A percentile compares a stretch with the other conserved stretches of the same genome.
phyloP scores from a whole-genome alignment of 2,797 vertebrate genomes.

The Acestrorhynchus altus region DNA sequence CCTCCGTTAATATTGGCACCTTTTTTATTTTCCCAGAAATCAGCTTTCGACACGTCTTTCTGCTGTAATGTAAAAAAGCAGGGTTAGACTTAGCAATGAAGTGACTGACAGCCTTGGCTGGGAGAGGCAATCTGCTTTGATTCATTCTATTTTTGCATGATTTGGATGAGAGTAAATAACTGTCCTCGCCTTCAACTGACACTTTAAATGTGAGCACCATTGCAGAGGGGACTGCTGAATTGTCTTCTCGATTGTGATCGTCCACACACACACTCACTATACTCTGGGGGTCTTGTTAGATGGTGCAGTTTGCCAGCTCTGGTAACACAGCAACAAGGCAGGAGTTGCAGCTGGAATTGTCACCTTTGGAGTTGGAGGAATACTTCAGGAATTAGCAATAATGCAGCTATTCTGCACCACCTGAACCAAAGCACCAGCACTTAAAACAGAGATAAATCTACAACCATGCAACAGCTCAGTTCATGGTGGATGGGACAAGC shows the following conservation, averaged over 20 bases:
- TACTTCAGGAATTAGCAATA: not conserved
- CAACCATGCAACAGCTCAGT: too few species aligned
- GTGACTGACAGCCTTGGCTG: too few species aligned
- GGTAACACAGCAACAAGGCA: constrained; percentile 38
- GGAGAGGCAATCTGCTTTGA: too few species aligned
- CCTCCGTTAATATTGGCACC: too few species aligned
- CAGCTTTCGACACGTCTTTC: too few species aligned
- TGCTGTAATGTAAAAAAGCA: too few species aligned
- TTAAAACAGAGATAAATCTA: too few species aligned
- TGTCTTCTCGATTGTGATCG: not conserved
- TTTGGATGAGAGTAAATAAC: not conserved
- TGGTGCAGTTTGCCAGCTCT: not conserved
- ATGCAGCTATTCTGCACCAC: not conserved
- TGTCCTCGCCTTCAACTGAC: not conserved
- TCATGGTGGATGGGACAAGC: too few species aligned
- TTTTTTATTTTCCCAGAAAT: too few species aligned
- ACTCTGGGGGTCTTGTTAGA: constrained; percentile 54
- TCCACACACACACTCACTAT: constrained; percentile 28
- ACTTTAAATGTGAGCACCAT: not conserved
- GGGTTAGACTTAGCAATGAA: too few species aligned
- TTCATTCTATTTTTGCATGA: not conserved
- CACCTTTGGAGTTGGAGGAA: not conserved
- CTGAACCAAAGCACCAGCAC: not conserved
- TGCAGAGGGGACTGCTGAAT: not conserved
- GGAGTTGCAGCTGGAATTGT: not conserved